Evolutionary conservation across 1,140 invertebrate species (phyloP), one percentile per base, ranked within the genome.

Genomic region (Archivesica marissinica): DNA sequence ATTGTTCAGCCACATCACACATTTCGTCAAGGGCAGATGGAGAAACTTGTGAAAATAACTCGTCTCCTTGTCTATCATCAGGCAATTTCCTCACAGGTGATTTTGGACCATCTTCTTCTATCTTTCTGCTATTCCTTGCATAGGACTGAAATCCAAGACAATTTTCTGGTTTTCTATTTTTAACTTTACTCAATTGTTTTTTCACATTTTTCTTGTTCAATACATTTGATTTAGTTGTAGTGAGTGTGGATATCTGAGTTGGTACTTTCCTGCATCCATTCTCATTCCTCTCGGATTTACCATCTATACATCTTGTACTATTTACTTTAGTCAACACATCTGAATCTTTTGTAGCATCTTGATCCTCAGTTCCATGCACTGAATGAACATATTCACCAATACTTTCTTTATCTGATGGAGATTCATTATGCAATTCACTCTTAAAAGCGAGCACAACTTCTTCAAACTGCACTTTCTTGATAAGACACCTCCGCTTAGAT

Each of bases 1-100:
- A 41, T 30, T 56, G 35, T n/a, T 64, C 54, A 17, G 70, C 68
- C 20, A 64, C 64, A 54, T 59, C 75, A 66, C 88, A 89, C 88
- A 89, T 89, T 76, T 89, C 86, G 61, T 84, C 50, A 38, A 89
- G 54, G 17, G 78, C 75, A 25, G 83, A 61, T n/a, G 64, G 86
- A 47, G 88, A 89, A n/a, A 89, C 74, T 66, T 89, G 88, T 17
- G 86, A 87, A 50, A 87, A 89, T 28, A 85, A 25, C 25, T 87
- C 70, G 11, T 86, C 85, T 38, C 70, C 54, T 30, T 39, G 15
- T 35, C 76, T 77, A 6, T 56, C 61, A n/a, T 78, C 25, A 15
- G 17, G 3, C n/a, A 6, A 6, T 41, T 17, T 25, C 47, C 20
- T 41, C 20, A 4, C 66, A 20, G 39, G 2, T 28, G 54, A 59